Base-by-base conservation (phyloP, 2,797 vertebrate genomes). In the Scleropages formosus region DNA sequence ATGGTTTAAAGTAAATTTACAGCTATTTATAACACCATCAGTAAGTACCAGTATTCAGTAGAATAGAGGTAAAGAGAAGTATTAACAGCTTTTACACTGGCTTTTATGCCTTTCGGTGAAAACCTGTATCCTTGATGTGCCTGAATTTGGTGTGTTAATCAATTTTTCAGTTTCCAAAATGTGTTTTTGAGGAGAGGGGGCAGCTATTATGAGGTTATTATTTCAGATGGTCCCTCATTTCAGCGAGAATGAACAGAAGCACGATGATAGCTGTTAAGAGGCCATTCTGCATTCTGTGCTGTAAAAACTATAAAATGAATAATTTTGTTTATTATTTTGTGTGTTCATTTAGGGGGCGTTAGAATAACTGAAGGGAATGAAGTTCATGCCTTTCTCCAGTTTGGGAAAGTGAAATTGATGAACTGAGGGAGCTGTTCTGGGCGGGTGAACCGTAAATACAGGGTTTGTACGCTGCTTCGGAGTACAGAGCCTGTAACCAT, bases 341-440 rank as follows among this genome's bases (percentile, higher is more conserved):
- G 49, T 61, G 59, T 22, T 61, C 59, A 24, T 61, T 61, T 10
- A 62, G n/a, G 20, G 22, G 9, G 22, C 22, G 26, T 62, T 24
- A 22, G 20, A 8, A 26, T 62, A 24, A 75, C 68, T 87, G 84
- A n/a, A 4, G 11, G 20, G 20, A 46, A 47, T 24, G 77, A 80
- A 80, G 76, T 81, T 83, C 85, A 86, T 39, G 31, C 31, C 31
- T 39, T 39, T 39, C 31, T 39, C 31, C 31, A 39, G 31, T 31
- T 16, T 53, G 22, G 7, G 27, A 27, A 69, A 69, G 67, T 26
- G 31, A 39, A 39, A 39, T 39, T 39, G 31, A 39, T 39, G 31
- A 39, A 39, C 31, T 39, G 31, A 39, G 31, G 39, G 31, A 15
- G 12, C 68, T 15, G 13, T 59, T 56, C 6, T 10, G 27, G 9